Base-by-base conservation (phyloP, 2,113 vertebrate genomes). In the Lucifuga dentata region DNA sequence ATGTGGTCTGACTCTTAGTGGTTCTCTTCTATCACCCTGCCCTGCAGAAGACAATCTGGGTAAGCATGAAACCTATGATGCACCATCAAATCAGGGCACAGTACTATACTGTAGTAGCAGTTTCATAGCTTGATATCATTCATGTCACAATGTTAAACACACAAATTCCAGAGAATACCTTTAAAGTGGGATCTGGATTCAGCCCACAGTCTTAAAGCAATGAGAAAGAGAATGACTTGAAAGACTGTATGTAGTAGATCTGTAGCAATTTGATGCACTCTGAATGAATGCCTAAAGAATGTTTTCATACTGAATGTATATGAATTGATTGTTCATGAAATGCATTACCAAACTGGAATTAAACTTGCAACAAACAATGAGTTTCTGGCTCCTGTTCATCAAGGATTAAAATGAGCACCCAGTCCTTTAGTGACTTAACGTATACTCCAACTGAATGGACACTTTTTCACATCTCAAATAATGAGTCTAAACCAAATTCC, bases 291-390 rank as follows among this genome's bases (percentile, higher is more conserved):
- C 81, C 63, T 68, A 12, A 59, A 75, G 66, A 86, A 81, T 82
- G 81, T 85, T 89, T 87, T 88, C 75, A 57, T 85, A 83, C 81
- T 74, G 67, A 75, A 87, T 86, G 73, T 39, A 78, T 82, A 88
- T 85, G 65, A 87, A 78, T 20, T 17, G 73, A 90, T 51, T 89
- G 81, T 78, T 83, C 55, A 70, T 84, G 52, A 84, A 79, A 78
- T 82, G 68, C 70, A 79, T 82, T 36, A 44, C 76, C 33, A 76
- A 82, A 76, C 40, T 84, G 55, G 53, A 86, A 90, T 78, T 74
- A 89, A 91, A 88, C 56, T 58, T 70, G 48, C 68, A 84, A 82
- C 19, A 11, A 56, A 23, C 24, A 72, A 3, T 0, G 1, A 64
- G 11, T 44, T 20, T 21, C 19, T 43, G 59, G 26, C 26, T 29